A percentile compares a stretch with the other conserved stretches of the same genome.
Evolutionary conservation across 37 sponge, comb jelly and placozoan genomes (phyloP).

Genomic region (Axinella damicornis): DNA sequence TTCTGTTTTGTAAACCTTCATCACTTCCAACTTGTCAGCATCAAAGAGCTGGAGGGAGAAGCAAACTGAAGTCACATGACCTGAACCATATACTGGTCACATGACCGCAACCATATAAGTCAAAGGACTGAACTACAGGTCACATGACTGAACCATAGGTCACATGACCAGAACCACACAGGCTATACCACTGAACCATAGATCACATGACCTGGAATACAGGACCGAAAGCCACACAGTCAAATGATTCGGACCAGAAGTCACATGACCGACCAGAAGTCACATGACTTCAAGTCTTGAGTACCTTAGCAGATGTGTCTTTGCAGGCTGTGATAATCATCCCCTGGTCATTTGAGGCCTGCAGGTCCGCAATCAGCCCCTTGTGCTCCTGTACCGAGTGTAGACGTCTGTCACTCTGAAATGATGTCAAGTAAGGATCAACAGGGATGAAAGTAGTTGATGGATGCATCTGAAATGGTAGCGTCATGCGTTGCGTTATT

Average conservation of each 20-base stretch:
- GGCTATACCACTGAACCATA: no score
- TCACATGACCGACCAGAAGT: no score
- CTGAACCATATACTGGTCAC: neutral
- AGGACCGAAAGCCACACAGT: neutral
- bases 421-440: no score
- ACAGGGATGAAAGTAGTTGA: no score
- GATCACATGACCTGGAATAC: neutral
- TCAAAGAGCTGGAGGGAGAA: conserved; percentile 82
- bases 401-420: conserved; percentile 12
- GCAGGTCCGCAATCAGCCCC: conserved; percentile 70
- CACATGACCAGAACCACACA: neutral
- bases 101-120: no score
- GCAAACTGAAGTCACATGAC: neutral
- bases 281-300: neutral
- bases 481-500: no score
- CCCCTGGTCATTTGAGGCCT: conserved; percentile 61
- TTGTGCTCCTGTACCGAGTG: conserved; percentile 45
- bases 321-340: conserved; percentile 95
- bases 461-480: no score
- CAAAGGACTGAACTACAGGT: neutral
- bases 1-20: conserved; percentile 94
- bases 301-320: conserved; percentile 91
- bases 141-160: neutral
- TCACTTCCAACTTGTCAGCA: conserved; percentile 73
- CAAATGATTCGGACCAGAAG: neutral